Evolutionary conservation across 1,140 invertebrate species (phyloP), one percentile per base, ranked within the genome.

Genomic region (Galendromus occidentalis): DNA sequence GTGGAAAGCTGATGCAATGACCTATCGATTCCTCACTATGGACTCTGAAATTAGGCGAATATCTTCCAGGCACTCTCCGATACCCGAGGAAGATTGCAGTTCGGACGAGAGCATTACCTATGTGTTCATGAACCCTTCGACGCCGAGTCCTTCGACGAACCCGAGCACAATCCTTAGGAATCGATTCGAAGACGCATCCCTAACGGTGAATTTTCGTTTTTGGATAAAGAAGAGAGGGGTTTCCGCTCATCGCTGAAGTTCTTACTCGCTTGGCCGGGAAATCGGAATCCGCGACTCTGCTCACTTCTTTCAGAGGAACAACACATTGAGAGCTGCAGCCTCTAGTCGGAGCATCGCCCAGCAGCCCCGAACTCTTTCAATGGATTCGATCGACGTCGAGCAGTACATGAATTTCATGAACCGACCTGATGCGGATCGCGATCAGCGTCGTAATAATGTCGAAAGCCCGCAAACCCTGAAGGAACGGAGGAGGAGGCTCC

Each of bases 51-150:
- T 5, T 14, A 5, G 25, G n/a, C 33, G 51, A 59, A 18, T n/a
- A n/a, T 14, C 14, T 33, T 25, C 25, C 12, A 59, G 51, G 51
- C 51, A 59, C 22, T 29, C 51, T 1, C 51, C 51, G 51, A 59
- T 59, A 1, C 51, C 51, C 14, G 51, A 59, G 51, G 51, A 59
- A 59, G 51, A 59, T 33, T 59, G 20, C 51, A 33, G 51, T 2
- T 59, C 51, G 51, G 33, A 59, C 51, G 51, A 59, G 51, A 59
- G 51, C 22, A 59, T 59, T 33, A 59, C 51, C n/a, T 59, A 59
- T 22, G 51, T 59, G 22, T 59, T 59, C 33, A 59, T 59, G 51
- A 59, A 59, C 1, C 51, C 51, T 4, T 14, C 22, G 1, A 25
- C 51, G 22, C 14, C 14, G 1, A 59, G 22, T 25, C 20, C 51